Percentiles rank a stretch among this genome's conserved stretches.
phyloP scores from a whole-genome alignment of 2,113 vertebrate species.

The Polyodon spathula region DNA sequence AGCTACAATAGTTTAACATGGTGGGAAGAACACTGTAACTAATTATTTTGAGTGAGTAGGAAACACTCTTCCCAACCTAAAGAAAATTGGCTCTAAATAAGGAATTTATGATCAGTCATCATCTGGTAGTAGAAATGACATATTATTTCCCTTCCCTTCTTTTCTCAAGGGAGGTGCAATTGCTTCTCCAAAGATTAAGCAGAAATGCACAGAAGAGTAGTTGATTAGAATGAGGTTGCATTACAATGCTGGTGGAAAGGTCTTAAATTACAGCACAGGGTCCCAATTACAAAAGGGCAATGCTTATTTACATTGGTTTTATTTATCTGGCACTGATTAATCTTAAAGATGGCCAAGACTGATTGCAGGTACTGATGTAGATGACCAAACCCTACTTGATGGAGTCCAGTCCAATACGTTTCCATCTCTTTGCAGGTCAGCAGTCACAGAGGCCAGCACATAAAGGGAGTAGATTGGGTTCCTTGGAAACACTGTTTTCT shows the following conservation, averaged over 20 bases:
- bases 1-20: no score
- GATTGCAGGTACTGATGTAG: no score
- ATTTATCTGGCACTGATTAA: neutral
- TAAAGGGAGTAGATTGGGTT: neutral
- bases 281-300: neutral
- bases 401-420: neutral
- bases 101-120: neutral
- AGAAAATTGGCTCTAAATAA: no score
- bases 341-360: neutral
- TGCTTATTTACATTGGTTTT: neutral
- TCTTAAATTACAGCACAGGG: neutral
- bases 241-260: neutral
- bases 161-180: neutral
- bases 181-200: neutral
- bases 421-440: neutral
- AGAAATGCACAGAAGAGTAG: neutral
- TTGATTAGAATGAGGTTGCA: neutral
- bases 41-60: no score
- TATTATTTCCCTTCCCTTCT: neutral
- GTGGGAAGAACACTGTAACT: no score
- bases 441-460: neutral
- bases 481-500: neutral
- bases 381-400: no score
- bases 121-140: neutral
- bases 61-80: no score